Conservation (phyloP, 2,113 vertebrate genomes). For the Cynopterus brachyotis region DNA sequence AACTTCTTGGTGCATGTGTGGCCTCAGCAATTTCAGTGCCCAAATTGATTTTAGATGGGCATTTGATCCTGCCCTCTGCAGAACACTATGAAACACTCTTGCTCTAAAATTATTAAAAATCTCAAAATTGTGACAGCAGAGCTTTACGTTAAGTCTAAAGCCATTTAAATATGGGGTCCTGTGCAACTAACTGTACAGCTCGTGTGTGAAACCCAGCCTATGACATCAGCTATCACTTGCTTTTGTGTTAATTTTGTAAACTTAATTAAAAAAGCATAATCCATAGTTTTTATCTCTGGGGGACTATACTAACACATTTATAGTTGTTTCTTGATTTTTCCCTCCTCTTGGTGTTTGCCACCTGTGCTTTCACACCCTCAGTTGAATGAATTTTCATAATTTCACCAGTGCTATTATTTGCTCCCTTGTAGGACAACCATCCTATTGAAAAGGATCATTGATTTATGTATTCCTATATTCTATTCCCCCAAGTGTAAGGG, state of each 20-base stretch:
- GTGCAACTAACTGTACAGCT: rapidly evolving
- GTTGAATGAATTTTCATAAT: background rate
- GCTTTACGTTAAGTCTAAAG: background rate
- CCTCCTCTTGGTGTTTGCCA: background rate
- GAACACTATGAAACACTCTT: background rate
- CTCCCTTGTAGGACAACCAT: background rate
- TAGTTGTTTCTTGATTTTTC: background rate
- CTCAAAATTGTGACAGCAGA: background rate
- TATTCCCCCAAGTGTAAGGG: background rate
- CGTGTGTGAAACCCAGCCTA: background rate
- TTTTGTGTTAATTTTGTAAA: background rate
- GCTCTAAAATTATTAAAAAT: background rate
- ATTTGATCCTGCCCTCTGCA: background rate
- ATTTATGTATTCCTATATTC: background rate
- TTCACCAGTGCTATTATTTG: background rate
- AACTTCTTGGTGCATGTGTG: background rate
- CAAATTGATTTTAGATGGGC: background rate
- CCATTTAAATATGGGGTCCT: background rate
- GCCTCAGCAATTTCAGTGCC: background rate
- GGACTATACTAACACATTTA: background rate
- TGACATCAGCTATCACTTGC: background rate
- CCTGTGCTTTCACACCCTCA: background rate
- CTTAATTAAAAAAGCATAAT: background rate
- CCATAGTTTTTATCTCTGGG: background rate
- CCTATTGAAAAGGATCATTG: background rate